A percentile compares a stretch with the other conserved stretches of the same genome.
Evolutionary conservation across 2,888 invertebrate genomes (phyloP).

Genomic region (Drosophila barbarae): DNA sequence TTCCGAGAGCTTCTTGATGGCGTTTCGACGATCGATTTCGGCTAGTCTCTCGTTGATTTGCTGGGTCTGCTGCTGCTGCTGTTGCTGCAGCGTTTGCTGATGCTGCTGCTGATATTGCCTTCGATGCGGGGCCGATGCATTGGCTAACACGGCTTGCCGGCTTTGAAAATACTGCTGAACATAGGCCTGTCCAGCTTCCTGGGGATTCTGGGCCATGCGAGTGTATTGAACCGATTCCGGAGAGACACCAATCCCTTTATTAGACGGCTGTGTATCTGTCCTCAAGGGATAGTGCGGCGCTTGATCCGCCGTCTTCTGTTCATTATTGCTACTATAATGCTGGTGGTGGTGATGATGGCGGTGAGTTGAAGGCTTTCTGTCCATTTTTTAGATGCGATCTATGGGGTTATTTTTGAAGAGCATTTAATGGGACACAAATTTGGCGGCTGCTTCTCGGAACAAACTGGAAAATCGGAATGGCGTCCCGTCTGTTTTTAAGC

Average conservation of each 20-base stretch:
- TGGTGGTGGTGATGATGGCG: constrained; percentile 23
- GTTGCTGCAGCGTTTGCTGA: background rate
- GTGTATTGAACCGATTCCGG: background rate
- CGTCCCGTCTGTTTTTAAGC: constrained; percentile 29
- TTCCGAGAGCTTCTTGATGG: constrained; percentile 48
- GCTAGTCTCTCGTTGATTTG: constrained; percentile 42
- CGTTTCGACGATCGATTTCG: constrained; percentile 47
- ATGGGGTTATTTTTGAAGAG: background rate
- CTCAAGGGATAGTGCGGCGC: background rate
- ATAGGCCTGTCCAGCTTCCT: background rate
- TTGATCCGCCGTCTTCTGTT: constrained; percentile 10
- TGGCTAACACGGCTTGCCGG: background rate
- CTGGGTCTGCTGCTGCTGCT: constrained; percentile 7
- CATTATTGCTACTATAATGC: background rate
- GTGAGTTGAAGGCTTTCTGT: constrained; percentile 44
- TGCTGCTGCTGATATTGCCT: constrained; percentile 2
- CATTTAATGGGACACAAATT: constrained; percentile 11
- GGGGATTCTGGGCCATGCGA: background rate
- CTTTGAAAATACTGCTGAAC: constrained; percentile 1
- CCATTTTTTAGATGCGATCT: constrained; percentile 55
- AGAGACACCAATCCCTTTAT: background rate
- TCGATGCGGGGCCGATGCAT: background rate
- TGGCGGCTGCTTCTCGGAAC: background rate
- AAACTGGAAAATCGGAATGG: background rate
- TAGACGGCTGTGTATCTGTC: background rate